phyloP scores from a whole-genome alignment of 2,888 invertebrate genomes.

The Drosophila aldrichi region DNA sequence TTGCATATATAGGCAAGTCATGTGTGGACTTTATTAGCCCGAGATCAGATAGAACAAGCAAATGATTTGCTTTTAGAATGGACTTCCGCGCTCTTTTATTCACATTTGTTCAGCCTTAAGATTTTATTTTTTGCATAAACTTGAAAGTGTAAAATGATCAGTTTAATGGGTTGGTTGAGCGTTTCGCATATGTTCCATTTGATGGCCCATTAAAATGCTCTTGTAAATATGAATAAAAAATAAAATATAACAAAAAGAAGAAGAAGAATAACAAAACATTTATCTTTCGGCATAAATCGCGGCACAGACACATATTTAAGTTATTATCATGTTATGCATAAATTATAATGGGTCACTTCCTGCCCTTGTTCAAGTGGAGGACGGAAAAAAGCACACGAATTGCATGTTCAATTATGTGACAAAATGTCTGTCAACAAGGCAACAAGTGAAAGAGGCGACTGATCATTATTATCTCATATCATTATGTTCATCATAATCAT shows the following conservation, averaged over 20 bases:
- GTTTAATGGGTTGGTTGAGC: conserved; percentile 10
- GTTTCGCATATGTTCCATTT: conserved; percentile 19
- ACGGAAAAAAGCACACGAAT: conserved; percentile 29
- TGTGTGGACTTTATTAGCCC: conserved; percentile 45
- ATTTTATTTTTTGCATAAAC: conserved; percentile 5
- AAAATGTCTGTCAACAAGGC: conserved; percentile 79
- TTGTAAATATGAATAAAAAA: conserved; percentile 34
- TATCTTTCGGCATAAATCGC: conserved; percentile 38
- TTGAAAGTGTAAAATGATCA: conserved; percentile 21
- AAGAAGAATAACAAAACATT: conserved; percentile 1
- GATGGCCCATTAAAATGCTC: not conserved
- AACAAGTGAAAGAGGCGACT: conserved; percentile 58
- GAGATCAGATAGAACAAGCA: conserved; percentile 29
- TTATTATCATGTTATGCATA: conserved; percentile 67
- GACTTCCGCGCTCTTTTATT: conserved; percentile 39
- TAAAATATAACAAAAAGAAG: not conserved
- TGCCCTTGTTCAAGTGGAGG: conserved; percentile 48
- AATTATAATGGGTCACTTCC: conserved; percentile 69
- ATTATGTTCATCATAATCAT: conserved; percentile 33
- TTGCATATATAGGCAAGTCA: conserved; percentile 52
- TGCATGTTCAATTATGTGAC: conserved; percentile 79
- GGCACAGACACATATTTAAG: conserved; percentile 18
- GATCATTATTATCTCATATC: conserved; percentile 36
- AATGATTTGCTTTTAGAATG: conserved; percentile 16
- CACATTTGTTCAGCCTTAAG: conserved; percentile 13